Conservation (phyloP, 2,888 invertebrate genomes). For the Chalcis sispes region DNA sequence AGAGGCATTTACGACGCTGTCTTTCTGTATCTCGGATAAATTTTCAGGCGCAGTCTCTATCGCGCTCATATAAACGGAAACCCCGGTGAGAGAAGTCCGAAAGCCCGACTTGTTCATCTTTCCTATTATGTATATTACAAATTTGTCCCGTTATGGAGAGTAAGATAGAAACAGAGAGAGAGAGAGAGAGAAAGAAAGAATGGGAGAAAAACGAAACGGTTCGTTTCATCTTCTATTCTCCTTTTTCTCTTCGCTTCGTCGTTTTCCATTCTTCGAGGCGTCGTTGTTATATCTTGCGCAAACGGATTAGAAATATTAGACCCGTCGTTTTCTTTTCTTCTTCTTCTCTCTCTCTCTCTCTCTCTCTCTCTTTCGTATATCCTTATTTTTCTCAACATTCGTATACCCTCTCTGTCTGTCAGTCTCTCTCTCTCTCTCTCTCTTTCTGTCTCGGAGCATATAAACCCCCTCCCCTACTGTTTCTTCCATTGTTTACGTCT, state of each 20-base stretch:
- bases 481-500: slow-evolving; percentile 57
- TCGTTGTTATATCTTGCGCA: slow-evolving; percentile 30
- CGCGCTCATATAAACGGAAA: slow-evolving; percentile 45
- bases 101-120: slow-evolving; percentile 42
- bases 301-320: slow-evolving; percentile 57
- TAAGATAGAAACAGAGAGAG: background rate
- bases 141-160: slow-evolving; percentile 58
- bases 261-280: slow-evolving; percentile 2
- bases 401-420: slow-evolving; percentile 20
- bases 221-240: no score
- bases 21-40: slow-evolving; percentile 36
- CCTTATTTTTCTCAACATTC: background rate
- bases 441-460: slow-evolving; percentile 15
- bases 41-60: slow-evolving; percentile 36
- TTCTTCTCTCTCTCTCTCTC: slow-evolving; percentile 13
- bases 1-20: slow-evolving; percentile 9
- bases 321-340: slow-evolving; percentile 40
- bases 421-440: slow-evolving; percentile 4
- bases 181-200: background rate
- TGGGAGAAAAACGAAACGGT: no score
- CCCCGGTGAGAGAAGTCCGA: slow-evolving; percentile 48
- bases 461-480: slow-evolving; percentile 8
- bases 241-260: slow-evolving; percentile 25
- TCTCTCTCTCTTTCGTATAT: slow-evolving; percentile 1
- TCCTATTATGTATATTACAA: slow-evolving; percentile 55